Base-by-base conservation (phyloP, 2,113 vertebrate species). In the Thalassarche chlororhynchos region DNA sequence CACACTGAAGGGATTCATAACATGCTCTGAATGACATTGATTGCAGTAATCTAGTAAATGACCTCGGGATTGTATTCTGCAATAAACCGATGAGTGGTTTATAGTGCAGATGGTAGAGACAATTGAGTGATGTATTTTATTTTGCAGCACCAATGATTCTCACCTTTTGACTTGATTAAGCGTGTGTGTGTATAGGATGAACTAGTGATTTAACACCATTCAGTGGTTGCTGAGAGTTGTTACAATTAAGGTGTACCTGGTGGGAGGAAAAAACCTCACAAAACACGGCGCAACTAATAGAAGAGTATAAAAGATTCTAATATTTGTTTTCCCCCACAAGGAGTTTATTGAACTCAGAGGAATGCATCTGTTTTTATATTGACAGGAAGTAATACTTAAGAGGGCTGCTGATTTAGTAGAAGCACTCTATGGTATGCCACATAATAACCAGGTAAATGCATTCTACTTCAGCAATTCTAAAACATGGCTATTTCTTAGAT, bases 301-400 rank as follows among this genome's bases (percentile, higher is more conserved):
- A 75, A 60, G 31, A 64, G 4, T 74, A 72, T 77, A 80, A 72
- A 71, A 86, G 76, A 79, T 88, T 90, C 78, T 57, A 89, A 85
- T 69, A 70, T 58, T 66, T 95, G 87, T 65, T 94, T 93, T 94
- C 44, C 42, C 84, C 72, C 79, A 40, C 68, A 68, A 96, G 64
- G 58, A 77, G 11, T 92, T 92, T 94, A 86, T 91, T 97, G 93
- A 93, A 87, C 94, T 97, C 57, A 95, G 76, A 89, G 77, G 61
- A 74, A 55, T 85, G 51, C 49, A 44, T 97, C 81, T 98, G 66
- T 94, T 98, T 98, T 97, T 97, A 57, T 98, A 95, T 98, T 86
- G 92, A 96, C 97, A 99, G 99, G 99, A 99, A 97, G 99, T 99
- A 55, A 99, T 99, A 97, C 98, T 99, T 83, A 99, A 99, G 97